These are phyloP conservation scores for Semnornis frantzii DNA, from an alignment of 2,113 vertebrate species.

Conservation along the genomic window DNA sequence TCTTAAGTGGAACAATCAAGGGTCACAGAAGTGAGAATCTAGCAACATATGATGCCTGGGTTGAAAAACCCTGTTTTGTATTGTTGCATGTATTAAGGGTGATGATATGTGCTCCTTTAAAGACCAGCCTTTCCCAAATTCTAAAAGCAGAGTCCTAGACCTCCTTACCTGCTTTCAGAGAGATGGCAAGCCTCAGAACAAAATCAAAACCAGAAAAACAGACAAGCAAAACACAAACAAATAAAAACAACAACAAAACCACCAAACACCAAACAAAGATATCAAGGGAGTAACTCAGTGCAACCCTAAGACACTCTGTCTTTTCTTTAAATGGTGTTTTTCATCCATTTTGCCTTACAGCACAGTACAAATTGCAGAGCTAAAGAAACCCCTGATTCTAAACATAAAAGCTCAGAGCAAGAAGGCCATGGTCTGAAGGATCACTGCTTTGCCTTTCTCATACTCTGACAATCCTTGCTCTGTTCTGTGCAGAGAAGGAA, in stretches of 20 bases:
- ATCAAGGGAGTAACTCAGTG: not conserved
- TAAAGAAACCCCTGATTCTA: conserved; percentile 12
- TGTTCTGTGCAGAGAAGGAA: conserved; percentile 49
- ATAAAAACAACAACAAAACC: no score
- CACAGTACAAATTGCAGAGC: not conserved
- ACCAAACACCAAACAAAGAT: not conserved
- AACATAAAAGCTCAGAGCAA: conserved; percentile 6
- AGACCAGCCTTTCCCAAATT: not conserved
- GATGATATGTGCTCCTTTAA: not conserved
- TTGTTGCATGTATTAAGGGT: not conserved
- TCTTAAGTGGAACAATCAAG: not conserved
- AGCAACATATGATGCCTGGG: not conserved
- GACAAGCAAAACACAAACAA: no score
- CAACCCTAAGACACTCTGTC: not conserved
- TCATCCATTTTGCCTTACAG: conserved; percentile 30
- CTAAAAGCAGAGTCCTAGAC: not conserved
- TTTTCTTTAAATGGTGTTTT: not conserved
- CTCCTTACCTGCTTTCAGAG: not conserved
- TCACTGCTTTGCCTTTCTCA: conserved; percentile 25
- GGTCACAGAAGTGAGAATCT: not conserved
- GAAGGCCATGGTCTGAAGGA: not conserved
- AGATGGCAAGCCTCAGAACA: not conserved
- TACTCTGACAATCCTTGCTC: conserved; percentile 29
- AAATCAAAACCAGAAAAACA: not conserved
- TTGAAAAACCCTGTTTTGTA: not conserved